A percentile compares a stretch with the other conserved stretches of the same genome.
Evolutionary conservation across 92 coral and sea anemone species (phyloP).

Genomic region (Hydrozoanthus gracilis): DNA sequence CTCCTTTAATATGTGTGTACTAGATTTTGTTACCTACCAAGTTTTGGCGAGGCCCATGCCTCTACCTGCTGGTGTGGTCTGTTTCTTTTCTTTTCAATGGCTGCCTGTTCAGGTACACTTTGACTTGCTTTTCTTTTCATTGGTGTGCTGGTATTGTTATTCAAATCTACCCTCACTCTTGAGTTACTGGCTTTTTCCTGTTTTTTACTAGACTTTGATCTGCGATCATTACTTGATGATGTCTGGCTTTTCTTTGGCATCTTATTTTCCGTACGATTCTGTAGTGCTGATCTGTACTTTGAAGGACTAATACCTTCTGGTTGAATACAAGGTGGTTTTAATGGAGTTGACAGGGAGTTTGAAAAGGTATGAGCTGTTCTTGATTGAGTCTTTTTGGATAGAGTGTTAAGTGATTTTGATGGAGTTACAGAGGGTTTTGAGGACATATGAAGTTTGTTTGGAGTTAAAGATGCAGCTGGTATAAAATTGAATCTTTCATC

Average conservation of each 20-base stretch:
- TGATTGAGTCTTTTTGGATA: not conserved
- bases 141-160: conserved; percentile 31
- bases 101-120: conserved; percentile 85
- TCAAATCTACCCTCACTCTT: conserved; percentile 26
- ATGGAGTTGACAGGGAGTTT: not conserved
- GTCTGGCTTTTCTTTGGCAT: not conserved
- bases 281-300: not conserved
- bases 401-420: not conserved
- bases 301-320: conserved; percentile 6
- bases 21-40: not conserved
- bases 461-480: conserved; percentile 26
- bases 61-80: conserved; percentile 36
- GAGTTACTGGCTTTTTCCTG: conserved; percentile 8
- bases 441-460: conserved; percentile 1
- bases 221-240: not conserved
- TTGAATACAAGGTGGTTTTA: not conserved
- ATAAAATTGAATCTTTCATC: conserved; percentile 63
- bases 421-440: not conserved
- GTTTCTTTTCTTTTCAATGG: conserved; percentile 66
- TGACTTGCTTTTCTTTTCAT: conserved; percentile 88
- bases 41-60: conserved; percentile 34
- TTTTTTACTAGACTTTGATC: not conserved
- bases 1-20: no score
- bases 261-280: not conserved
- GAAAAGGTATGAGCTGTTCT: not conserved